Evolutionary conservation across 2,113 vertebrate species (phyloP).

Genomic region (Columba livia): DNA sequence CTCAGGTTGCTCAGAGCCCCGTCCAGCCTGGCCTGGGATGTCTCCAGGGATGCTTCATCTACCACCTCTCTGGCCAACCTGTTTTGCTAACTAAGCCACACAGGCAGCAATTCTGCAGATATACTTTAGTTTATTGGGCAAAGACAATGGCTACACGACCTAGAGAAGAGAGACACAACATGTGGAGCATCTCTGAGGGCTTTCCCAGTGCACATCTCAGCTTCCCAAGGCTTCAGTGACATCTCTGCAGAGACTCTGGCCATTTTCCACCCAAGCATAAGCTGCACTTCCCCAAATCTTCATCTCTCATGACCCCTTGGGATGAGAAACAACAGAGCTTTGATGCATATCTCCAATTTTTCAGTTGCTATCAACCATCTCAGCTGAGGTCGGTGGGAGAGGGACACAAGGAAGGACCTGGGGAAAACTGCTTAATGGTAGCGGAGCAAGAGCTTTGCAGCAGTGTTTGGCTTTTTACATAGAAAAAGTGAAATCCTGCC

Average conservation of each 20-base stretch:
- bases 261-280: neutral
- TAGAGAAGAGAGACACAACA: neutral
- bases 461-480: neutral
- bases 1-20: too few species aligned
- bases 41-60: too few species aligned
- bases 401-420: neutral
- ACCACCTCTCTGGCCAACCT: too few species aligned
- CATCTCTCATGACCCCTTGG: accelerated
- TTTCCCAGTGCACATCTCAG: neutral
- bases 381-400: accelerated
- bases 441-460: neutral
- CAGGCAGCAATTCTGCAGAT: neutral
- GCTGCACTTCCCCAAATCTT: neutral
- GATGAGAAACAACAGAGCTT: neutral
- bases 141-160: neutral
- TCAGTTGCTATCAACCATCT: neutral
- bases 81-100: too few species aligned
- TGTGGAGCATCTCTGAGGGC: neutral
- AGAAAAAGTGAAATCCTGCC: neutral
- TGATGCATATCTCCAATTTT: neutral
- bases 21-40: too few species aligned
- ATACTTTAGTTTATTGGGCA: accelerated
- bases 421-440: neutral
- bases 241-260: neutral
- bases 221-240: neutral